Base-by-base conservation (phyloP, 2,113 vertebrate species). In the Daboia siamensis region DNA sequence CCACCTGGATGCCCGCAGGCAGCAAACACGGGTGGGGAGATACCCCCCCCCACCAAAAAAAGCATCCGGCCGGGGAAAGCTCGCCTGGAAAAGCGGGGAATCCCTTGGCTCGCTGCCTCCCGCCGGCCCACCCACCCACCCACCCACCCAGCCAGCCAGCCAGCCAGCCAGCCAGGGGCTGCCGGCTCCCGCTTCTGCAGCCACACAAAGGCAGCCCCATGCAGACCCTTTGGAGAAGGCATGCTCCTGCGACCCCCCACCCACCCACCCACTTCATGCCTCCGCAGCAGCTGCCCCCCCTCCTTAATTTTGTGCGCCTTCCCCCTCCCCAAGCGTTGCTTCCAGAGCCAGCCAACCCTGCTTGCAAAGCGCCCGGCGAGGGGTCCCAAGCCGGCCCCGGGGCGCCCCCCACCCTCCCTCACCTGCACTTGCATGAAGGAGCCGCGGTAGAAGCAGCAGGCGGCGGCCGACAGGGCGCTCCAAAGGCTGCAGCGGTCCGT, bases 381-480 rank as follows among this genome's bases (percentile, higher is more conserved):
- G 84, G 55, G 46, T 23, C 44, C 11, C 7, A 9, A 44, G 21
- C 11, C 26, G 5, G 0, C 3, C 7, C 33, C 17, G 2, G 1
- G n/a, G n/a, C n/a, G n/a, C 20, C 84, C 1, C 39, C 21, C 9
- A 8, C n/a, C 23, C 5, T 13, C 54, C 54, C 93, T 98, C 98
- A 99, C 99, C 99, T 99, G 99, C 97, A 99, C 99, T 98, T 99
- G 99, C 98, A 99, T 99, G 97, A 99, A 99, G 92, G 99, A 99
- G 91, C 99, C 99, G 89, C 99, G 98, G 98, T 99, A 99, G 98
- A 99, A 99, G 98, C 99, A 99, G 98, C 99, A 99, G 86, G 99
- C 99, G 69, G 99, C 99, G 15, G 99, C 99, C 51, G 99, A 99
- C 96, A 99, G 97, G 88, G 99, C 99, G 93, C 99, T 99, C 99